Conservation (phyloP, 2,113 vertebrate species). For the Astur gentilis region DNA sequence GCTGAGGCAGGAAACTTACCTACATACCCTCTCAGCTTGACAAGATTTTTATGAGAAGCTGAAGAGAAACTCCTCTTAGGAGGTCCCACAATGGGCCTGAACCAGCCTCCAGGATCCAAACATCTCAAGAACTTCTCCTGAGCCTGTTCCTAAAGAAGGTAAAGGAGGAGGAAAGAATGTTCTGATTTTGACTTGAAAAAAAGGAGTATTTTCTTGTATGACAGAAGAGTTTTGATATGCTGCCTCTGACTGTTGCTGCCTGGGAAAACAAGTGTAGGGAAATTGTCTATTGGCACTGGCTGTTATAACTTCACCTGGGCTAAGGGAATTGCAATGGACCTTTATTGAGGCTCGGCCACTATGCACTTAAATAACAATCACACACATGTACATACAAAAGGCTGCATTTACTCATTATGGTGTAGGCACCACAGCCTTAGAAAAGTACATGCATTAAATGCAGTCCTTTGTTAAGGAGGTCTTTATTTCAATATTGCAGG, state of each 20-base stretch:
- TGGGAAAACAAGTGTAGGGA: not conserved
- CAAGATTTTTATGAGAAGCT: not conserved
- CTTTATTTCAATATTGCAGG: not conserved
- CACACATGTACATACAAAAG: not conserved
- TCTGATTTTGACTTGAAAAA: not conserved
- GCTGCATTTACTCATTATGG: not conserved
- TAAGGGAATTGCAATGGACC: not conserved
- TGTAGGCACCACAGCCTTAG: not conserved
- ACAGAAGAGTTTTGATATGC: not conserved
- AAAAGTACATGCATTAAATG: not conserved
- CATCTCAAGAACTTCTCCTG: not conserved
- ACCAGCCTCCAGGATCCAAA: not conserved
- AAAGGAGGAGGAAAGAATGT: not conserved
- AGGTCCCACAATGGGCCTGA: not conserved
- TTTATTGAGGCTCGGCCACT: not conserved
- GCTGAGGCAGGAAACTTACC: not conserved
- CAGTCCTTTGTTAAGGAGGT: not conserved
- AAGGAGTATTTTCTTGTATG: not conserved
- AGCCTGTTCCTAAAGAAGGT: not conserved
- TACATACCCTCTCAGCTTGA: not conserved
- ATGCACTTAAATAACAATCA: not conserved
- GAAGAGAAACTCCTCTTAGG: not conserved
- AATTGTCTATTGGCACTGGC: not conserved
- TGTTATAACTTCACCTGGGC: not conserved
- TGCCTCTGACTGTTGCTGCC: not conserved